phyloP scores from a whole-genome alignment of 2,888 invertebrate genomes.

The Pollenia angustigena region DNA sequence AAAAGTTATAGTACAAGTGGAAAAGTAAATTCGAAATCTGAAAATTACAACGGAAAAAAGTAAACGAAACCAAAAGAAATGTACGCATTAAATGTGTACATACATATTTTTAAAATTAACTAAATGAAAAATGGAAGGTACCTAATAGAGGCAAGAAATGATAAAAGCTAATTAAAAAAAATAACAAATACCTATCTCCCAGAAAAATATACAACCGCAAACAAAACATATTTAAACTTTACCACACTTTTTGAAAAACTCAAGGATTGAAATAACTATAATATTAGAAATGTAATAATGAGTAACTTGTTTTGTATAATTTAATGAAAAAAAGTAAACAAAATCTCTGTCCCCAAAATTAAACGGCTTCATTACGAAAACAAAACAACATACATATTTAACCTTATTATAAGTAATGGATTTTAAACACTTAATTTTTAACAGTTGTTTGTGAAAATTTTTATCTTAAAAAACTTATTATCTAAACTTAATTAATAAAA shows the following conservation, averaged over 20 bases:
- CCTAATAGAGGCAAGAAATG: conserved; percentile 38
- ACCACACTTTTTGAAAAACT: conserved; percentile 52
- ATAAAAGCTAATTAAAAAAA: conserved; percentile 21
- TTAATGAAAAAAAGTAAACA: conserved; percentile 16
- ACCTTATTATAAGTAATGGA: conserved; percentile 65
- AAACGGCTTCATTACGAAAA: conserved; percentile 65
- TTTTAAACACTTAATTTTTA: conserved; percentile 55
- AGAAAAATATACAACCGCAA: conserved; percentile 28
- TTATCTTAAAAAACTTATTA: conserved; percentile 47
- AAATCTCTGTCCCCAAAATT: conserved; percentile 59
- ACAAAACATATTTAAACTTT: conserved; percentile 28
- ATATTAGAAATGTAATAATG: conserved; percentile 30
- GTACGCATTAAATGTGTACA: conserved; percentile 31
- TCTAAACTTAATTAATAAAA: conserved; percentile 36
- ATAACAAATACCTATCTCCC: conserved; percentile 33
- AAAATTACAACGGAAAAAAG: conserved; percentile 10
- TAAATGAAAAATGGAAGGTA: conserved; percentile 30
- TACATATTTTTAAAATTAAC: neutral
- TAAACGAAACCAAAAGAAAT: conserved; percentile 31
- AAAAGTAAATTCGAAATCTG: conserved; percentile 82
- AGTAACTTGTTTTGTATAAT: conserved; percentile 46
- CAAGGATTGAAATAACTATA: conserved; percentile 65
- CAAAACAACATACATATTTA: conserved; percentile 42
- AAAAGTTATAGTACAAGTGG: conserved; percentile 90
- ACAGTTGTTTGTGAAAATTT: conserved; percentile 42